Evolutionary conservation across 2,797 vertebrate species (phyloP).

Genomic region (Margarornis squamiger): DNA sequence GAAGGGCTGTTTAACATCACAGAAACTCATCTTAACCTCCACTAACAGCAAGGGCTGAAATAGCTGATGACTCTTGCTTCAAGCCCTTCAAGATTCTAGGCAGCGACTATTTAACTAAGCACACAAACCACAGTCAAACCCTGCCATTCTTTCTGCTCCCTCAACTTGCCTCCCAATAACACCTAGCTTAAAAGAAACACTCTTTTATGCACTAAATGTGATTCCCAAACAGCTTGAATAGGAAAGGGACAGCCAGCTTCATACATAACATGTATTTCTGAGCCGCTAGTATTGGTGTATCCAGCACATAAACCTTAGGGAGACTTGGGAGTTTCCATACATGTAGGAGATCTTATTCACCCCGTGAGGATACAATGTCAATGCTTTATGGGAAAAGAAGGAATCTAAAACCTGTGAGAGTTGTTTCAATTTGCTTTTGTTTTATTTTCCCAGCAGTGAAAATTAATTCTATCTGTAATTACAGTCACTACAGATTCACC

Average conservation of each 20-base stretch:
- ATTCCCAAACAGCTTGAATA: background rate
- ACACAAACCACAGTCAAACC: background rate
- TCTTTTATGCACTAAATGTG: background rate
- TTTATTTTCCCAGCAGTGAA: background rate
- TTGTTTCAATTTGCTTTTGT: background rate
- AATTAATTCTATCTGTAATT: background rate
- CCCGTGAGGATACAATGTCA: background rate
- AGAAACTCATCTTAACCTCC: background rate
- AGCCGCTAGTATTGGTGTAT: background rate
- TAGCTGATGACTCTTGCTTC: constrained; percentile 8
- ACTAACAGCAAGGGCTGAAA: constrained; percentile 33
- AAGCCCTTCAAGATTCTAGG: background rate
- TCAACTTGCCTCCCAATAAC: background rate
- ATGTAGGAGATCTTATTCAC: background rate
- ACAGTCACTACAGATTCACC: background rate
- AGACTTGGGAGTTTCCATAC: background rate
- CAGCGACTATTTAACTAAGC: background rate
- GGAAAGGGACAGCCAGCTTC: background rate
- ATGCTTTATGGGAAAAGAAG: background rate
- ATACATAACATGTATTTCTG: background rate
- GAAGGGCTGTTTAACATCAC: background rate
- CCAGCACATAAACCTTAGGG: background rate
- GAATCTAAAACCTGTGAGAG: background rate
- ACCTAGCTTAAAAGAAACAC: background rate
- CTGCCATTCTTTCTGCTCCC: background rate